phyloP scores from a whole-genome alignment of 2,797 vertebrate species.

The Lithobates sylvaticus region DNA sequence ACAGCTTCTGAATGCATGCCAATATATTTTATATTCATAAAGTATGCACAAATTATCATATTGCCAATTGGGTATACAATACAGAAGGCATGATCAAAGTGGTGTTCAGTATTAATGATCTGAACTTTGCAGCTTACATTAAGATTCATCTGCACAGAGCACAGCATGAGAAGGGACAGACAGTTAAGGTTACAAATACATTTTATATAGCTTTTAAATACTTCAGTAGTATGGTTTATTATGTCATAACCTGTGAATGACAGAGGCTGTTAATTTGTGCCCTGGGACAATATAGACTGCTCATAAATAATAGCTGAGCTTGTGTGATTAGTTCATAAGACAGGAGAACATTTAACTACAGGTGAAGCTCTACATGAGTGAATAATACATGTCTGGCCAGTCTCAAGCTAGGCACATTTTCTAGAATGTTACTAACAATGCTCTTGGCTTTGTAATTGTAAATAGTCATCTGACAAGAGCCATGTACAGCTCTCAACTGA shows the following conservation, averaged over 20 bases:
- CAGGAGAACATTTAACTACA: slow-evolving; percentile 43
- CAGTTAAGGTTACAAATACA: slow-evolving; percentile 42
- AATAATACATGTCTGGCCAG: slow-evolving; percentile 28
- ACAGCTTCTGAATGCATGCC: not conserved
- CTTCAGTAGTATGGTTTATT: slow-evolving; percentile 55
- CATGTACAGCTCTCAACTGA: slow-evolving; percentile 29
- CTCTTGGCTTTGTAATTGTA: slow-evolving; percentile 20
- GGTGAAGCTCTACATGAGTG: slow-evolving; percentile 25
- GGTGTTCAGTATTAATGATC: not conserved
- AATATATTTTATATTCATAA: not conserved
- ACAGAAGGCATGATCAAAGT: not conserved
- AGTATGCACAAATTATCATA: not conserved
- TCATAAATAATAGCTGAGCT: slow-evolving; percentile 53
- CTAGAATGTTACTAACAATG: slow-evolving; percentile 5
- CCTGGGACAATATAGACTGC: slow-evolving; percentile 53
- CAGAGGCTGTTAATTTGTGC: slow-evolving; percentile 52
- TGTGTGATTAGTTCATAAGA: slow-evolving; percentile 54
- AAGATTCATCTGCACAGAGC: slow-evolving; percentile 12
- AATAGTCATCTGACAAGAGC: slow-evolving; percentile 15
- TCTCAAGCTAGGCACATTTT: slow-evolving; percentile 15
- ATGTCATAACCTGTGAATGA: slow-evolving; percentile 54
- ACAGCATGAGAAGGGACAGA: slow-evolving; percentile 16
- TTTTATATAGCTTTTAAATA: slow-evolving; percentile 49
- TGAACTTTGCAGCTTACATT: slow-evolving; percentile 5
- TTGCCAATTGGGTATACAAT: not conserved